These are phyloP conservation scores for Gyrodactylus bullatarudis DNA, from an alignment of 1,140 invertebrate genomes.

Conservation along the genomic window DNA sequence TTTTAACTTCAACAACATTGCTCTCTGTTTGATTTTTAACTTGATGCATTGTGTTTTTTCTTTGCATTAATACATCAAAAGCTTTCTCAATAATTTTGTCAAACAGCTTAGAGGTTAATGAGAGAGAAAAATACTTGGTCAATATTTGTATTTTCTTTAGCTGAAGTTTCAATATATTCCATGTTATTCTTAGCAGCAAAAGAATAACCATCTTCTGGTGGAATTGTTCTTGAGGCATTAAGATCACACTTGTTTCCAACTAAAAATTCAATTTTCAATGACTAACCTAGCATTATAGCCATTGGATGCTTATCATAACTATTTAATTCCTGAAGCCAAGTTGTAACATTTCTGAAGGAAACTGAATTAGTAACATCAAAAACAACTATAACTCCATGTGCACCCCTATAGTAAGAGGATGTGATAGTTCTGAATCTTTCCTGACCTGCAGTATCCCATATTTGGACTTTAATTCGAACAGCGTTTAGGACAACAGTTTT, in stretches of 20 bases:
- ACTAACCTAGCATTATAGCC: not conserved
- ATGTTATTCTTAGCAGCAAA: not conserved
- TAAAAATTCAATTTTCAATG: no score
- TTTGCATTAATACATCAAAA: not conserved
- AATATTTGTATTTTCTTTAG: not conserved
- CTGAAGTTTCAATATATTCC: not conserved
- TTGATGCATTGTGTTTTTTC: not conserved
- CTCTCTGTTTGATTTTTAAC: not conserved
- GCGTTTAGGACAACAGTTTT: constrained; percentile 93
- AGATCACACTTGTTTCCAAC: not conserved
- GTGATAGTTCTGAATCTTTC: constrained; percentile 37
- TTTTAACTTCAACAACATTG: no score
- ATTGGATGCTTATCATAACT: constrained; percentile 31
- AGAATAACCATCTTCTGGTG: not conserved
- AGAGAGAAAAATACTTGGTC: not conserved
- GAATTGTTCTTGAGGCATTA: not conserved
- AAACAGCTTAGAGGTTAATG: not conserved
- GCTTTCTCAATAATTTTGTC: not conserved
- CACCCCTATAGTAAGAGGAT: constrained; percentile 48
- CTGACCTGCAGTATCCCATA: constrained; percentile 73
- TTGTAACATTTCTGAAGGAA: constrained; percentile 17
- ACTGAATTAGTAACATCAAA: constrained; percentile 5
- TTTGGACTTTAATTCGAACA: constrained; percentile 63
- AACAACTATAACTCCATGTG: constrained; percentile 4
- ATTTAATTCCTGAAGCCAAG: constrained; percentile 22